Percentiles rank a stretch among this genome's conserved stretches.
Evolutionary conservation across 2,797 vertebrate species (phyloP).

Genomic region (Natrix natrix): DNA sequence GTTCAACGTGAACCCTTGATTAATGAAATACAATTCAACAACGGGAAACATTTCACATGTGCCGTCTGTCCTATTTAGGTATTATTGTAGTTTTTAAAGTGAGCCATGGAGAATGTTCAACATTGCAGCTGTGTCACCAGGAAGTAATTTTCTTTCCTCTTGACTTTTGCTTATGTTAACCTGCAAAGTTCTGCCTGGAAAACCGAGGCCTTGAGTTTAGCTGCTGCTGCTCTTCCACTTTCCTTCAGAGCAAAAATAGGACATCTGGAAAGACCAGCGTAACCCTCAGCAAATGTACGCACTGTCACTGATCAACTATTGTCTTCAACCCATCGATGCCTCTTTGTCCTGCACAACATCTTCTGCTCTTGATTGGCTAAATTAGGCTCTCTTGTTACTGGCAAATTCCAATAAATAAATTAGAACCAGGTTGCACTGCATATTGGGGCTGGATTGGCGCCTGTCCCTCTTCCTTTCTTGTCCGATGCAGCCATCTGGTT

Average conservation of each 20-base stretch:
- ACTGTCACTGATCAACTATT: neutral
- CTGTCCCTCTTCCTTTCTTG: conserved; percentile 20
- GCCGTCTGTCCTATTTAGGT: neutral
- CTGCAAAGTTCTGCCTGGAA: neutral
- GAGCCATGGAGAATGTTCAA: neutral
- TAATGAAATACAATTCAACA: neutral
- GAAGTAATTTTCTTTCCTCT: neutral
- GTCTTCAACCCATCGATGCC: neutral
- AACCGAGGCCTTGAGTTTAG: neutral
- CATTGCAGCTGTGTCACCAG: neutral
- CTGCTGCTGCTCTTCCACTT: neutral
- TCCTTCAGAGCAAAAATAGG: neutral
- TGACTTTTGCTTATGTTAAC: neutral
- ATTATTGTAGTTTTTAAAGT: neutral
- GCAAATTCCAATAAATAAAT: conserved; percentile 25
- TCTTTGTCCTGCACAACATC: neutral
- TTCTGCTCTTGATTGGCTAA: neutral
- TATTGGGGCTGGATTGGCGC: conserved; percentile 2
- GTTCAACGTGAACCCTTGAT: neutral
- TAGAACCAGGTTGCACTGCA: conserved; percentile 15
- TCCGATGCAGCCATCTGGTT: conserved; percentile 24
- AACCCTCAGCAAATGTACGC: neutral
- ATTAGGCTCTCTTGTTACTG: neutral
- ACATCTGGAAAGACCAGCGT: neutral
- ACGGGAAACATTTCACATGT: neutral